Base-by-base conservation (phyloP, 2,113 vertebrate genomes). In the Nannospalax galili region DNA sequence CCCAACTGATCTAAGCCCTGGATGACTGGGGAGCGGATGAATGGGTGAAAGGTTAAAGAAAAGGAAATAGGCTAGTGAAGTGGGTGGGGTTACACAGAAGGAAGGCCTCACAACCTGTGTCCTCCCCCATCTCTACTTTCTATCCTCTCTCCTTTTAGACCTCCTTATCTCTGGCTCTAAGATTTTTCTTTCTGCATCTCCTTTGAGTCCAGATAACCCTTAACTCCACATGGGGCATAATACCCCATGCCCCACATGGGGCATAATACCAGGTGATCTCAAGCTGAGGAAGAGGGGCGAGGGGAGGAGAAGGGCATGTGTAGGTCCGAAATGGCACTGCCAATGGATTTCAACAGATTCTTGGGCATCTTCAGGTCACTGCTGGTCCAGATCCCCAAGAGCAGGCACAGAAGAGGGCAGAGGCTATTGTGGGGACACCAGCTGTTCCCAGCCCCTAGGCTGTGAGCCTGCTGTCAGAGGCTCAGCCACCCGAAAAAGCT, bases 401-500 rank as follows among this genome's bases (percentile, higher is more conserved):
- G 58, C 48, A 56, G 81, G 67, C 86, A 70, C 10, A 64, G 70
- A 95, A 56, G 88, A 52, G 65, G 42, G 45, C 74, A 42, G 87
- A 58, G 84, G 72, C 84, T 60, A 67, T 0, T 0, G 58, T 35
- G 65, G 42, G 73, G 70, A 77, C 93, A 95, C 84, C 93, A 95
- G 93, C 96, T 96, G 95, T 92, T 88, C 70, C 85, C 81, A 69
- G 60, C 77, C 93, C 89, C 82, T 67, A 52, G 95, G 96, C 96
- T 94, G 86, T 30, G 72, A 94, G 87, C 81, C 2, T 58, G 78
- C 65, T 90, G 86, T 95, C 52, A 24, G 95, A 28, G 88, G 92
- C 62, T 94, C 95, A 95, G 92, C 85, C 96, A 93, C 96, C 79
- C 24, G 35, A 86, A 90, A 96, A 95, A 97, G 90, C 92, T 91